Evolutionary conservation across 1,140 invertebrate genomes (phyloP).

Genomic region (Campodea augens): DNA sequence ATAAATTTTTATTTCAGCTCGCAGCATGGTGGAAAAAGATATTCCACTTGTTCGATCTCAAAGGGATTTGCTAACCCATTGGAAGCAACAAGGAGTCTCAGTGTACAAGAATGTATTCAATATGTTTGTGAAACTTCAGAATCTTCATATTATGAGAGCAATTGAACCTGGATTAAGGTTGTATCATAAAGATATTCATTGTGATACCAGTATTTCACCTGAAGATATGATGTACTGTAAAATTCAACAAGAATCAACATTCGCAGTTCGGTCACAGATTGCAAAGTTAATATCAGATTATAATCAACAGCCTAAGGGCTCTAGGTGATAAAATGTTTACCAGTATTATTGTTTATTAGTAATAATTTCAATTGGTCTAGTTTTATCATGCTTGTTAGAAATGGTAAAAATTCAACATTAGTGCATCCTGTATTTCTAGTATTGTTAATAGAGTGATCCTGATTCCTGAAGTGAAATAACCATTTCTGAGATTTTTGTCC

Average conservation of each 20-base stretch:
- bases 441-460: too few species aligned
- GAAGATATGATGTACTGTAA: too few species aligned
- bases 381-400: too few species aligned
- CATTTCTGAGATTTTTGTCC: too few species aligned
- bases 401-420: too few species aligned
- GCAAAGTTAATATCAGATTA: slow-evolving; percentile 27
- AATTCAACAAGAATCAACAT: slow-evolving; percentile 9
- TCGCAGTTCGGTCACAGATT: slow-evolving; percentile 27
- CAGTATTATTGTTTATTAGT: too few species aligned
- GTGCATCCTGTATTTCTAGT: too few species aligned
- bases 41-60: slow-evolving; percentile 32
- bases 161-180: slow-evolving; percentile 46
- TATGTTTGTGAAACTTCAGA: slow-evolving; percentile 37
- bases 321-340: too few species aligned
- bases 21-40: slow-evolving; percentile 34
- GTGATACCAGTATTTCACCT: slow-evolving; percentile 15
- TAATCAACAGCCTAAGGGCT: slow-evolving; percentile 14
- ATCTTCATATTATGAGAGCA: slow-evolving; percentile 44
- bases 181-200: slow-evolving; percentile 29
- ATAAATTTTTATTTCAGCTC: slow-evolving; percentile 26
- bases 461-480: too few species aligned
- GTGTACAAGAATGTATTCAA: slow-evolving; percentile 35
- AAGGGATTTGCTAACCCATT: slow-evolving; percentile 37
- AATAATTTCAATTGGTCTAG: too few species aligned
- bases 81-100: slow-evolving; percentile 12